These are phyloP conservation scores for Rhizomys pruinosus DNA, from an alignment of 2,113 vertebrate species.

Conservation along the genomic window DNA sequence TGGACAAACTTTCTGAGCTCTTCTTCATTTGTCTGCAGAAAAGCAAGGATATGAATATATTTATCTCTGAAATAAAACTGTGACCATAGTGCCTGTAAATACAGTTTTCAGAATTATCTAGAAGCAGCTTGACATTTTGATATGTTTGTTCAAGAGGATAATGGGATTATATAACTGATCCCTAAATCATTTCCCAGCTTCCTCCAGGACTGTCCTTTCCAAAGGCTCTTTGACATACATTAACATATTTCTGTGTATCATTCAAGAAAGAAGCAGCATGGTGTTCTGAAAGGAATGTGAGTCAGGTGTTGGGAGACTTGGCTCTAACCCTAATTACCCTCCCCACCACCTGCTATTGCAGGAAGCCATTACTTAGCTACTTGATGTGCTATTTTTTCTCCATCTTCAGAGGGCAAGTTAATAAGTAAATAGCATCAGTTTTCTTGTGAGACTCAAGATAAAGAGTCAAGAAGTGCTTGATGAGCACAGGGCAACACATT, in stretches of 20 bases:
- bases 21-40: conserved; percentile 21
- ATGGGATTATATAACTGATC: not conserved
- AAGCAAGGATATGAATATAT: not conserved
- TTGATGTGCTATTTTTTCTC: not conserved
- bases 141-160: conserved; percentile 24
- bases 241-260: not conserved
- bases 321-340: not conserved
- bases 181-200: conserved; percentile 11
- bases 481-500: not conserved
- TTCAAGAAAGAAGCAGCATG: not conserved
- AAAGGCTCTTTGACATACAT: not conserved
- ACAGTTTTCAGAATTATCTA: conserved; percentile 17
- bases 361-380: not conserved
- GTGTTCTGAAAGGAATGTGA: not conserved
- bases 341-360: not conserved
- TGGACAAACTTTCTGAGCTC: not conserved
- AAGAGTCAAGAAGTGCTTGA: not conserved
- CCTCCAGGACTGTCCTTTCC: not conserved
- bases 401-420: not conserved
- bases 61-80: conserved; percentile 38
- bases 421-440: not conserved
- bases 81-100: not conserved
- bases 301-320: not conserved
- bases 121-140: conserved; percentile 40
- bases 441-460: conserved; percentile 1